Base-by-base conservation (phyloP, 1,140 invertebrate species). In the Panagrolaimus sp. region DNA sequence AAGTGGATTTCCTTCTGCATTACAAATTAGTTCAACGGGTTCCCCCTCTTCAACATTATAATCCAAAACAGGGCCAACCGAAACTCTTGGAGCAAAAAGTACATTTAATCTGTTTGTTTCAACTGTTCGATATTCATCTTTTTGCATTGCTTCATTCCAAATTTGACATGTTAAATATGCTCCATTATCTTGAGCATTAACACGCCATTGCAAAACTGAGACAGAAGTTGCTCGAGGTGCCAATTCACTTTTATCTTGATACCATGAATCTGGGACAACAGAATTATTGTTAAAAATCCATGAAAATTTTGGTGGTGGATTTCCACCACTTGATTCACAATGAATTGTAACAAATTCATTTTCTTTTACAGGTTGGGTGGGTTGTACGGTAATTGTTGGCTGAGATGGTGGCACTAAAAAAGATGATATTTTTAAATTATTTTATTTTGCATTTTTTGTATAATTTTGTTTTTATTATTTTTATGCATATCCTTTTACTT, bases 251-350 rank as follows among this genome's bases (percentile, higher is more conserved):
- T 48, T 70, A 45, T 67, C 71, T 15, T 63, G 43, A n/a, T 48
- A 68, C 73, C 72, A 75, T 3, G 38, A 24, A 21, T 76, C 73
- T 7, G 73, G 73, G 14, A 75, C 74, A 1, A 26, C 26, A 2
- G 68, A 73, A n/a, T 69, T 64, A 48, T 75, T 75, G 73, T 68
- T 67, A 55, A 76, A 75, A 43, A 73, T 52, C 74, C 74, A 75
- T n/a, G 68, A 45, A 21, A 75, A 69, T 28, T 68, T 47, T 43
- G 74, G 74, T 45, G 65, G 24, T 1, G 74, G 74, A 45, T 75
- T 75, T 15, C 74, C 74, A 28, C 64, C 70, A 9, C 21, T 63
- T n/a, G 69, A 72, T 43, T 75, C 73, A 46, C 74, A 75, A 14
- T 68, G 52, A 26, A 75, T 48, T 7, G 63, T 68, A 5, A 76